A percentile compares a stretch with the other conserved stretches of the same genome.
These are phyloP conservation scores for Chinchilla lanigera DNA, from an alignment of 2,113 vertebrate genomes.

Conservation along the genomic window DNA sequence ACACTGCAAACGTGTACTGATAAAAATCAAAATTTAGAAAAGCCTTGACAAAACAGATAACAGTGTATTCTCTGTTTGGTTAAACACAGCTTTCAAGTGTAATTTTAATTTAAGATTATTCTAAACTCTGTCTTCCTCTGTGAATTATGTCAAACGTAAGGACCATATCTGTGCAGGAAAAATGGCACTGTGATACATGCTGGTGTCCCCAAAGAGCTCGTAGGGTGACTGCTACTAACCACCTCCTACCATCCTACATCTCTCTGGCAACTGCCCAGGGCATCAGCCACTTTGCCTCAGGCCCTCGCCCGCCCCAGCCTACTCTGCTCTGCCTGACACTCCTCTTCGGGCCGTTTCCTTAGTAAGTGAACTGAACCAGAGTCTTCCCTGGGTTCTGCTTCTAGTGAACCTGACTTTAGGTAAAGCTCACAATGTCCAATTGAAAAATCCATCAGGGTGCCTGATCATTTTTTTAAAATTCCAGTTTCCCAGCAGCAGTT, in stretches of 20 bases:
- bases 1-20: background rate
- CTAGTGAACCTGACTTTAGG: background rate
- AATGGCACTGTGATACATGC: accelerated
- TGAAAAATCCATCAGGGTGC: background rate
- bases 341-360: background rate
- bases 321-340: background rate
- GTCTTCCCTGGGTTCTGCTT: background rate
- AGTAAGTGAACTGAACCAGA: background rate
- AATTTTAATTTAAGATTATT: background rate
- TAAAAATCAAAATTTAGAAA: background rate
- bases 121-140: background rate
- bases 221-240: background rate
- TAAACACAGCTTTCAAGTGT: background rate
- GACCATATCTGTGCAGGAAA: background rate
- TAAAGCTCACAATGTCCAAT: background rate
- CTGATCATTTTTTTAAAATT: background rate
- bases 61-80: background rate
- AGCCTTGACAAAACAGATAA: background rate
- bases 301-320: background rate
- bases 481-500: background rate
- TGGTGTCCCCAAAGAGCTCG: too few relatives aligned
- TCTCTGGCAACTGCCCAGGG: background rate
- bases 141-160: background rate
- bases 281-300: background rate
- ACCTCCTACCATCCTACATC: background rate